Conservation (phyloP, 1,140 invertebrate genomes). For the Tachypleus tridentatus region DNA sequence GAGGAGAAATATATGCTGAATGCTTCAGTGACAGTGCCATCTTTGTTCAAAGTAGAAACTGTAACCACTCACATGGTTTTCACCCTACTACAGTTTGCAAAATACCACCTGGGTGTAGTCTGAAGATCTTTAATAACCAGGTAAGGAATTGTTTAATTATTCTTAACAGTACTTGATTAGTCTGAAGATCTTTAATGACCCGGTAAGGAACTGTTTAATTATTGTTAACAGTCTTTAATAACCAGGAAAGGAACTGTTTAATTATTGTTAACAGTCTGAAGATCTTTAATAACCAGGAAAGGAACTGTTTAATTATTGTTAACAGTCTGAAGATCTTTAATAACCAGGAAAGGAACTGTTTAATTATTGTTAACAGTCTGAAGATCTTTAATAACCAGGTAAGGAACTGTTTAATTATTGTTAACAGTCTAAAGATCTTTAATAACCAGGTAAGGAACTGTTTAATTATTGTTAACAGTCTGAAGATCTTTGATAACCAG, state of each 20-base stretch:
- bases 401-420: too few relatives aligned
- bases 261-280: not conserved
- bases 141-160: slow-evolving; percentile 3
- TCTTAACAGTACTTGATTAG: not conserved
- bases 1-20: slow-evolving; percentile 50
- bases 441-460: too few relatives aligned
- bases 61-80: slow-evolving; percentile 84
- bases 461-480: too few relatives aligned
- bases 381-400: too few relatives aligned
- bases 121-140: slow-evolving; percentile 96
- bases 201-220: too few relatives aligned
- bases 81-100: slow-evolving; percentile 94
- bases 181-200: not conserved
- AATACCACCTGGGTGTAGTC: slow-evolving; percentile 79
- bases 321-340: too few relatives aligned
- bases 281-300: not conserved
- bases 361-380: too few relatives aligned
- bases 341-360: too few relatives aligned
- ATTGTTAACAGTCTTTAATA: not conserved
- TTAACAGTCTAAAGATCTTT: too few relatives aligned
- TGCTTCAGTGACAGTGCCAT: slow-evolving; percentile 90
- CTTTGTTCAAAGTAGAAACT: slow-evolving; percentile 92
- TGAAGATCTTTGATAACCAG: too few relatives aligned
- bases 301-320: too few relatives aligned
- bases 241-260: not conserved